A percentile compares a stretch with the other conserved stretches of the same genome.
phyloP scores from a whole-genome alignment of 2,888 invertebrate genomes.

The Napeogenes inachia region DNA sequence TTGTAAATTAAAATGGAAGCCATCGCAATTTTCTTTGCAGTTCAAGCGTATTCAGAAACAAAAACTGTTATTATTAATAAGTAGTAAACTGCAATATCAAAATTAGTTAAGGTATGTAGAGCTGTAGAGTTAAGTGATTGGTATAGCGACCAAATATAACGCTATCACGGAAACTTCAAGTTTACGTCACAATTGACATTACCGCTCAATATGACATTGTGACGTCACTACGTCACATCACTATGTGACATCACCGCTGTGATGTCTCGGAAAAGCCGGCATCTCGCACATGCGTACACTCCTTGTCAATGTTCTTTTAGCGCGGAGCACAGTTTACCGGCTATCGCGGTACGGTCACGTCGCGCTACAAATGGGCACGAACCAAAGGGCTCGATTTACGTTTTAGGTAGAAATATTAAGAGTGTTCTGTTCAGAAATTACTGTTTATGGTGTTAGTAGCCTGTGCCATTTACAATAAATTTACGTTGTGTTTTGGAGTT shows the following conservation, averaged over 20 bases:
- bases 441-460: neutral
- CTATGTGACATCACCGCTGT: slow-evolving; percentile 37
- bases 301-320: slow-evolving; percentile 44
- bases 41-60: too few relatives aligned
- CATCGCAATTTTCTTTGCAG: too few relatives aligned
- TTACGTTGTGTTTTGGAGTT: neutral
- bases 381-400: slow-evolving; percentile 18
- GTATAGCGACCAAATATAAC: neutral
- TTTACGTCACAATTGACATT: slow-evolving; percentile 9
- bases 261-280: slow-evolving; percentile 56
- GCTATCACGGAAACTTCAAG: neutral
- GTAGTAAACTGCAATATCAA: neutral
- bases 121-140: neutral
- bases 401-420: neutral
- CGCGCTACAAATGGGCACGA: slow-evolving; percentile 41
- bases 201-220: slow-evolving; percentile 8
- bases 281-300: slow-evolving; percentile 68
- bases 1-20: too few relatives aligned
- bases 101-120: neutral
- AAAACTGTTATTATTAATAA: too few relatives aligned
- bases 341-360: slow-evolving; percentile 34
- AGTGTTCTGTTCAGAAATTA: slow-evolving; percentile 8
- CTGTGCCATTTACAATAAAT: neutral
- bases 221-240: slow-evolving; percentile 31
- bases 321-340: slow-evolving; percentile 9